Percentiles rank a stretch among this genome's conserved stretches.
phyloP scores from a whole-genome alignment of 2,888 invertebrate genomes.

The Eupithecia inturbata region DNA sequence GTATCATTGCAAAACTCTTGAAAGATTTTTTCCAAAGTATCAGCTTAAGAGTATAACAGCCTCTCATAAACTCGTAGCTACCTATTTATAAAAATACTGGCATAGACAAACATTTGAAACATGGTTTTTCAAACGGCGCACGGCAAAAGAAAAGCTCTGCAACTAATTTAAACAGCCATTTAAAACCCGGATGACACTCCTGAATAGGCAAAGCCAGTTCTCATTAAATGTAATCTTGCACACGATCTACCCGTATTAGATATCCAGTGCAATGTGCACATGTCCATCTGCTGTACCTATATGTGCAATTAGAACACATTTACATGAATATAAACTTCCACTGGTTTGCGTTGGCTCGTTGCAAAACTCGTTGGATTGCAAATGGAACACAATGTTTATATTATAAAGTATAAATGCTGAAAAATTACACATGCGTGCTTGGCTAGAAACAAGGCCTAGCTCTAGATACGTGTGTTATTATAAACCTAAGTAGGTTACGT shows the following conservation, averaged over 20 bases:
- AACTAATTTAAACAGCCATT: slow-evolving; percentile 23
- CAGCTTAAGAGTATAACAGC: neutral
- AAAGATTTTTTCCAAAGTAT: neutral
- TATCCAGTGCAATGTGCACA: slow-evolving; percentile 29
- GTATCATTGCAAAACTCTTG: neutral
- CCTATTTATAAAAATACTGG: neutral
- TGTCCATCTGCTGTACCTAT: slow-evolving; percentile 22
- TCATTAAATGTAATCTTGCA: slow-evolving; percentile 11
- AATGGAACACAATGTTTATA: neutral
- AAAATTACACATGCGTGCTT: slow-evolving; percentile 1
- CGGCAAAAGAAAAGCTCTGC: slow-evolving; percentile 21
- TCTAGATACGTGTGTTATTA: neutral
- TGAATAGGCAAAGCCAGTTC: slow-evolving; percentile 18
- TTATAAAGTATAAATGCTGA: slow-evolving; percentile 4
- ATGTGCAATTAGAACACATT: slow-evolving; percentile 41
- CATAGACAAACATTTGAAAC: neutral
- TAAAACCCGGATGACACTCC: slow-evolving; percentile 17
- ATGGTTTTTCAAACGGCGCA: neutral
- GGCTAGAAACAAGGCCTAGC: slow-evolving; percentile 9
- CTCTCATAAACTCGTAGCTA: neutral
- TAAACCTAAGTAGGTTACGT: neutral
- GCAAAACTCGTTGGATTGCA: slow-evolving; percentile 18
- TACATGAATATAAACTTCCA: slow-evolving; percentile 44
- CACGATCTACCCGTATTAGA: slow-evolving; percentile 20
- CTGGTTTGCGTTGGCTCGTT: slow-evolving; percentile 31